Evolutionary conservation across 2,797 vertebrate genomes (phyloP), one percentile per base, ranked within the genome.

Genomic region (Alcedo atthis): DNA sequence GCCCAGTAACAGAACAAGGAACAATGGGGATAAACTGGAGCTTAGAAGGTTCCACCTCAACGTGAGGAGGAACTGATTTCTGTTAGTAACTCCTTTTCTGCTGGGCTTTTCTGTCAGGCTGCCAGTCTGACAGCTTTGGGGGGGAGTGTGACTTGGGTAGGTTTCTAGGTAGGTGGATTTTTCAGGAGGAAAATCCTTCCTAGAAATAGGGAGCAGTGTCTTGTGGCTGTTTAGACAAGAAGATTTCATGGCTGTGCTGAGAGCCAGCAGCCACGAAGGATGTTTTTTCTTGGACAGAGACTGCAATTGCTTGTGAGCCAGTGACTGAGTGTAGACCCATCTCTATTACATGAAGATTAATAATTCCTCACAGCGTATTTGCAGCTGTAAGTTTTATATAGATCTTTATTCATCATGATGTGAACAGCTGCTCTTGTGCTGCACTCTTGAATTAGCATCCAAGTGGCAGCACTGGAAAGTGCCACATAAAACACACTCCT

Each of bases 311-410:
- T 96, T 77, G 70, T 84, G 86, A 95, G 85, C 87, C 90, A 94
- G 84, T 93, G 93, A 49, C 40, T 70, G 77, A 90, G 87, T 78
- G 81, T 87, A 80, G 81, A 85, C 73, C 73, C 63, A 57, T 96
- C 95, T 92, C 94, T 91, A n/a, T 94, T 95, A 85, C 89, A 87
- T 92, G 93, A 95, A 91, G 93, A 94, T 95, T 93, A 94, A 92
- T 95, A 92, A 90, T 93, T 96, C 87, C 83, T 96, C 55, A 32
- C 80, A 87, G 92, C 4, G 1, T 91, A 94, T 95, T 93, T 94
- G 92, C 94, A 90, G 94, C 94, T 96, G 93, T 85, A 93, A 93
- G 84, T 93, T 96, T 94, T 96, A 96, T 93, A 89, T 92, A 92
- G 94, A 73, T 92, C 93, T 94, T 93, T 87, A 94, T 92, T 94